Conservation (phyloP, 2,888 invertebrate genomes). For the Drosophila prolongata region DNA sequence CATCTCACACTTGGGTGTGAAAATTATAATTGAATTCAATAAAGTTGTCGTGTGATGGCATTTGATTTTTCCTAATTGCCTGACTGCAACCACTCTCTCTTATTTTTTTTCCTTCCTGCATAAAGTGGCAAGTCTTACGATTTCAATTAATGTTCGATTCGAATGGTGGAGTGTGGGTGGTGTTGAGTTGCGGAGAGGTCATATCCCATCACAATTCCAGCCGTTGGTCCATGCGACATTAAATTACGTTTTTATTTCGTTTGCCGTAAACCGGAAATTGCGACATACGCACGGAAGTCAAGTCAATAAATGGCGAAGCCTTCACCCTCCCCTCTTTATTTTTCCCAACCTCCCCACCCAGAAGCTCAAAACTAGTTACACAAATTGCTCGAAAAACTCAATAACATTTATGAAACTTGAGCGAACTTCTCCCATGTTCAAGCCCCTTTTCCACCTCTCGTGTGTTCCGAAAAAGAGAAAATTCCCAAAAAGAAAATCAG, state of each 20-base stretch:
- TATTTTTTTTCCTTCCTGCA: slow-evolving; percentile 41
- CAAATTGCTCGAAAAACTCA: slow-evolving; percentile 56
- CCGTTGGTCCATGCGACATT: slow-evolving; percentile 53
- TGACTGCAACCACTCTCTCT: slow-evolving; percentile 4
- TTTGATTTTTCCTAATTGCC: slow-evolving; percentile 35
- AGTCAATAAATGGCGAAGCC: slow-evolving; percentile 72
- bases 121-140: slow-evolving; percentile 73
- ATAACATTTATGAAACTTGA: slow-evolving; percentile 73
- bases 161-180: neutral
- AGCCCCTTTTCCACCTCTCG: slow-evolving; percentile 1
- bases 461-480: slow-evolving; percentile 28
- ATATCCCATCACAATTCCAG: slow-evolving; percentile 35
- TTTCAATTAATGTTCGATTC: slow-evolving; percentile 64
- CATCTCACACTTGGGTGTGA: slow-evolving; percentile 65
- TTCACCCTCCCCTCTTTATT: slow-evolving; percentile 7
- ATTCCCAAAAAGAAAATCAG: slow-evolving; percentile 39
- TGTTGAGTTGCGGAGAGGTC: slow-evolving; percentile 21
- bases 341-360: slow-evolving; percentile 1
- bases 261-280: slow-evolving; percentile 79
- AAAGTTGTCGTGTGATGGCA: slow-evolving; percentile 62
- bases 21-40: slow-evolving; percentile 77
- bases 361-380: slow-evolving; percentile 63
- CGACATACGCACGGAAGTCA: slow-evolving; percentile 81
- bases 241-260: slow-evolving; percentile 80
- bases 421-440: slow-evolving; percentile 27